Base-by-base conservation (phyloP, 2,888 invertebrate species). In the Drosophila lutescens region DNA sequence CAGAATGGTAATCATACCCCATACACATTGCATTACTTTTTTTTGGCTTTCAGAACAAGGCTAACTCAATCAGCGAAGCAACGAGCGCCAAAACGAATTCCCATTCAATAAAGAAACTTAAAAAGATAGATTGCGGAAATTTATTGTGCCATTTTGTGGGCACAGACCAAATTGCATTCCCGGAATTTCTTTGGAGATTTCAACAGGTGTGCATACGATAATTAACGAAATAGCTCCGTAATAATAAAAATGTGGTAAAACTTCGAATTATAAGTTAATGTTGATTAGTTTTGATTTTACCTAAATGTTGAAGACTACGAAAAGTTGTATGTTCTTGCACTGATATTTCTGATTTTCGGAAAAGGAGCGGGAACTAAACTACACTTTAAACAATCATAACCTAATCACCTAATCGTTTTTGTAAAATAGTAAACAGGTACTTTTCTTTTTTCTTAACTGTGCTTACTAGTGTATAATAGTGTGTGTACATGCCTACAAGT, bases 171-270 rank as follows among this genome's bases (percentile, higher is more conserved):
- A 69, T 53, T 8, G 7, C 41, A 32, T 60, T 17, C 17, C n/a
- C 1, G 23, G 44, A 32, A 55, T 73, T 43, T 15, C 32, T 61
- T 60, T 71, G 32, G 38, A 34, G 26, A 20, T 38, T n/a, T 47
- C 47, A 54, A 41, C 47, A 72, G 73, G 63, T 72, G 50, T n/a
- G 7, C 8, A n/a, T 10, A 23, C 38, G 30, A 20, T 47, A 79
- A 74, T 82, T 74, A 83, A 70, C 41, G 26, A 53, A 69, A 74
- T 55, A 79, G 77, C 70, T 53, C 46, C n/a, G n/a, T n/a, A n/a
- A n/a, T n/a, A n/a, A n/a, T n/a, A n/a, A n/a, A n/a, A n/a, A n/a
- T n/a, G n/a, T n/a, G n/a, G n/a, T n/a, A n/a, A n/a, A n/a, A n/a
- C n/a, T n/a, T n/a, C n/a, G n/a, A n/a, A n/a, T n/a, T n/a, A n/a